Conservation (phyloP, 2,888 invertebrate genomes). For the Aelia acuminata region DNA sequence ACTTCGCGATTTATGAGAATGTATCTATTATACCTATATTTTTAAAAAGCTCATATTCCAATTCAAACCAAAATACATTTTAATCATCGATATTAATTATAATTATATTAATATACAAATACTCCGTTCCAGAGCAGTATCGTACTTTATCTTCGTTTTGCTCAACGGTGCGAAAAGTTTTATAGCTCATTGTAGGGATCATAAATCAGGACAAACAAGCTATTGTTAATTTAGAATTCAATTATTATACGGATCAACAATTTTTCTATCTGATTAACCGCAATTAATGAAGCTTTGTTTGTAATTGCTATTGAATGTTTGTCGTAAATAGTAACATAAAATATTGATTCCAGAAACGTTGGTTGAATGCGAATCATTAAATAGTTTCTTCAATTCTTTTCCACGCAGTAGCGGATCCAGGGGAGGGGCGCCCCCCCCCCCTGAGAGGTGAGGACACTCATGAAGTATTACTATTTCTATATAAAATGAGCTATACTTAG, state of each 20-base stretch:
- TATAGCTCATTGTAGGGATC: neutral
- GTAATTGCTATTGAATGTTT: neutral
- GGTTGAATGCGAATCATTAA: neutral
- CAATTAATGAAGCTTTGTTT: neutral
- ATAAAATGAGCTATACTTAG: no score
- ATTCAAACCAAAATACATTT: no score
- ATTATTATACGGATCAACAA: conserved; percentile 20
- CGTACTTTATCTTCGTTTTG: conserved; percentile 2
- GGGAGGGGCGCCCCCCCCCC: no score
- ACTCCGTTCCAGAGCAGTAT: neutral
- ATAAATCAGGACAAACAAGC: conserved; percentile 28
- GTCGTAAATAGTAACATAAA: neutral
- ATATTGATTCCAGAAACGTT: neutral
- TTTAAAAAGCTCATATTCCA: no score
- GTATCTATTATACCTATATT: no score
- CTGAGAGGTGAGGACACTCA: no score
- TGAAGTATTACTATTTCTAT: no score
- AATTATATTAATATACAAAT: no score
- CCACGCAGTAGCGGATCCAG: no score
- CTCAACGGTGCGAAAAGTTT: neutral
- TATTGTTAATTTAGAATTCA: conserved; percentile 23
- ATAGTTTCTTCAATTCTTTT: no score
- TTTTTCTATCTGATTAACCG: neutral
- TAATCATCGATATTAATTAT: no score
- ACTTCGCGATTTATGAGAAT: no score